These are phyloP conservation scores for Tenodera sinensis DNA, from an alignment of 2,888 invertebrate genomes.

Conservation along the genomic window DNA sequence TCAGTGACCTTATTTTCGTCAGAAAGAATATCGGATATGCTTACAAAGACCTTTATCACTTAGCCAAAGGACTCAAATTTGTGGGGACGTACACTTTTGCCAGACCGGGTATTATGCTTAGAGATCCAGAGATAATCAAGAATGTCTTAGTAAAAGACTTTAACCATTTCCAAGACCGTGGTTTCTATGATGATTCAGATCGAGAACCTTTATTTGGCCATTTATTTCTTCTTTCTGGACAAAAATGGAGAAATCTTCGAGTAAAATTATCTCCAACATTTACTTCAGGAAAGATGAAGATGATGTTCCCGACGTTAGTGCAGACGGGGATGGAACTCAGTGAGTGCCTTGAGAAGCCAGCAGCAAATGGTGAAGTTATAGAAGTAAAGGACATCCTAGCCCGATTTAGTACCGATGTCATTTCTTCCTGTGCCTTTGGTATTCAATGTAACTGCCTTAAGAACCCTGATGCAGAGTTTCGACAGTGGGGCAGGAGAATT, in stretches of 20 bases:
- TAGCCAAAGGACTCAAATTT: slow-evolving; percentile 40
- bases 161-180: slow-evolving; percentile 22
- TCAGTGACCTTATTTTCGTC: slow-evolving; percentile 52
- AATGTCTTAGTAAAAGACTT: slow-evolving; percentile 9
- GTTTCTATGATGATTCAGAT: slow-evolving; percentile 18
- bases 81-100: slow-evolving; percentile 42
- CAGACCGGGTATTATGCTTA: slow-evolving; percentile 40
- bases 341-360: slow-evolving; percentile 25
- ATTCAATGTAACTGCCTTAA: slow-evolving; percentile 42
- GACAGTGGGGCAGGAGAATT: slow-evolving; percentile 38
- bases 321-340: slow-evolving; percentile 42
- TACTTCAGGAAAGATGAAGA: slow-evolving; percentile 51
- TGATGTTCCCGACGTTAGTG: slow-evolving; percentile 50
- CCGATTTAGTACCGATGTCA: slow-evolving; percentile 37
- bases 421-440: slow-evolving; percentile 47
- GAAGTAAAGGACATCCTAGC: slow-evolving; percentile 29
- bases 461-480: slow-evolving; percentile 42
- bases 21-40: slow-evolving; percentile 59
- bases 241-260: slow-evolving; percentile 51
- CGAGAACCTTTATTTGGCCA: slow-evolving; percentile 33
- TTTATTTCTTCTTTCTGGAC: slow-evolving; percentile 34
- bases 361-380: slow-evolving; percentile 25
- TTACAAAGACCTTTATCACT: slow-evolving; percentile 55
- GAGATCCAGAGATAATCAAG: slow-evolving; percentile 35
- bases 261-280: slow-evolving; percentile 53